These are phyloP conservation scores for Spermophilus dauricus DNA, from an alignment of 2,113 vertebrate genomes.

Conservation along the genomic window DNA sequence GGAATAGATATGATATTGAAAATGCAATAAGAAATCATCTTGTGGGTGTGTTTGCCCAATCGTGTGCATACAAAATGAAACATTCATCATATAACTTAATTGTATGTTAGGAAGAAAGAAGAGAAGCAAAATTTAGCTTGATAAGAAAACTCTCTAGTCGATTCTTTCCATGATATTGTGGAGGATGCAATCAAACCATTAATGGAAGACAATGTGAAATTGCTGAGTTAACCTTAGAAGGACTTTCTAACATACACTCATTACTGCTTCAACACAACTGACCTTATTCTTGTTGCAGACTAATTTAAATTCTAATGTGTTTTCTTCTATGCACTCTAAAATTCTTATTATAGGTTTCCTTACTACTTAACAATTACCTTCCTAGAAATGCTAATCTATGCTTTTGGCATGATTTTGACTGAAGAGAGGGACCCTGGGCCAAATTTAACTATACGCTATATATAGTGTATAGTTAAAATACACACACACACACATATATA, in stretches of 20 bases:
- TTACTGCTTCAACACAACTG: neutral
- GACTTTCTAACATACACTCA: neutral
- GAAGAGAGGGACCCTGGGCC: neutral
- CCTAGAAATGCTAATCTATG: slow-evolving; percentile 39
- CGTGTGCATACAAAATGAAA: no score
- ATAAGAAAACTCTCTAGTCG: neutral
- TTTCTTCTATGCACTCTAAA: neutral
- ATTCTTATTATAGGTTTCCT: slow-evolving; percentile 47
- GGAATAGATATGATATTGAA: neutral
- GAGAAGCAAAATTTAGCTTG: neutral
- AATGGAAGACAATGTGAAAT: slow-evolving; percentile 14
- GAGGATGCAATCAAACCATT: neutral
- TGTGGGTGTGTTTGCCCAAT: neutral
- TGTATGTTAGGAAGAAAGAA: neutral
- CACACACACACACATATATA: no score
- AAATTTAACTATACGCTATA: neutral
- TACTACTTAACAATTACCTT: neutral
- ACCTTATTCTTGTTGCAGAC: neutral
- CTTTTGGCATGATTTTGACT: slow-evolving; percentile 31
- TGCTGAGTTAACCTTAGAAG: neutral
- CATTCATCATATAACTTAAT: no score
- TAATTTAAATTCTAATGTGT: slow-evolving; percentile 67
- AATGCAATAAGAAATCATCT: neutral
- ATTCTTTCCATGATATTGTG: neutral
- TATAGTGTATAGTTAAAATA: no score